Percentiles rank a stretch among this genome's conserved stretches.
Conservation (phyloP, 2,113 vertebrate genomes). For the Ciconia boyciana region DNA sequence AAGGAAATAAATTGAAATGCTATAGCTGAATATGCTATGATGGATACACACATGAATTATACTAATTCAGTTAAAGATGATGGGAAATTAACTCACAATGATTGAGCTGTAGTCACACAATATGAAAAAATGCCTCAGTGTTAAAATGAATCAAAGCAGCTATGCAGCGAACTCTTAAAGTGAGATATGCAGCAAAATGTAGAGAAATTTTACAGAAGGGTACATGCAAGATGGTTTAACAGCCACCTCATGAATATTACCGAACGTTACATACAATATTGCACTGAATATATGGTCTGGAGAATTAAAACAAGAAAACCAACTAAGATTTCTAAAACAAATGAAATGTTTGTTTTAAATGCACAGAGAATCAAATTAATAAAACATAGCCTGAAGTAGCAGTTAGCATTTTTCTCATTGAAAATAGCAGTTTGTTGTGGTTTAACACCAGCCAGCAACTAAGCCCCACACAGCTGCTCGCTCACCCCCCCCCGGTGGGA, state of each 20-base stretch:
- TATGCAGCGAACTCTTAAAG: background rate
- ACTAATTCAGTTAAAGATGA: background rate
- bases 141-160: background rate
- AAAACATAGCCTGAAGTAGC: background rate
- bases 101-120: background rate
- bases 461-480: no score
- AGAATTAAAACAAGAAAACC: background rate
- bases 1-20: constrained; percentile 19
- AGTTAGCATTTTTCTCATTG: background rate
- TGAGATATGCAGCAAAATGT: background rate
- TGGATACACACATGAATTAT: background rate
- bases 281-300: background rate
- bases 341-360: background rate
- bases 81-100: background rate
- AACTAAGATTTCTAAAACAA: background rate
- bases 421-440: background rate
- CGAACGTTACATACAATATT: background rate
- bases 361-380: background rate
- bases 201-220: background rate
- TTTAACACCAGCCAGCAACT: no score
- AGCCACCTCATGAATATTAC: background rate
- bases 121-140: background rate
- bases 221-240: background rate
- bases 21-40: background rate
- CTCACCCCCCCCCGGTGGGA: no score